Evolutionary conservation across 2,113 vertebrate genomes (phyloP), one percentile per base, ranked within the genome.

Genomic region (Aphyosemion australe): DNA sequence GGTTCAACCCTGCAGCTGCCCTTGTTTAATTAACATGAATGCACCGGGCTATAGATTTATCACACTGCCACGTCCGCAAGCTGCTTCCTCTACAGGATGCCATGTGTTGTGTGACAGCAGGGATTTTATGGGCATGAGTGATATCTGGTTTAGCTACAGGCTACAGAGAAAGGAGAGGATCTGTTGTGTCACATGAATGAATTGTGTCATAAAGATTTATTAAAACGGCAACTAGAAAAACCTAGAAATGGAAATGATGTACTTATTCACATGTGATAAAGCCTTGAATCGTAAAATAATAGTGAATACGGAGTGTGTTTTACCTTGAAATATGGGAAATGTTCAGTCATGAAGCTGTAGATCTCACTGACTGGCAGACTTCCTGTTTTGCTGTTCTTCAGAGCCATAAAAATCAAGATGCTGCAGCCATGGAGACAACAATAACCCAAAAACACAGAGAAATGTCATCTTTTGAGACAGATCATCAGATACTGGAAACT

Each of bases 261-360:
- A 4, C 26, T 26, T 26, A 26, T 26, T 26, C 26, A 26, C 26
- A 26, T 26, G 1, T 26, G 26, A 26, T 26, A 26, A 26, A 26
- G 26, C 3, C 26, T 26, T 26, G n/a, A n/a, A n/a, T n/a, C n/a
- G n/a, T n/a, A n/a, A 26, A 26, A 26, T 26, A 26, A 4, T 26
- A 5, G 26, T 26, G 26, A 26, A 26, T 2, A 26, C 3, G 5
- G 26, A 26, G 26, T 5, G 5, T 2, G 6, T 48, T 12, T 37
- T 93, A 99, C 97, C 96, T 98, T 99, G 74, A 99, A 99, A 78
- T 98, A 99, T 46, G 97, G 97, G 53, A 99, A 99, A 82, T 99
- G 94, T 79, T 99, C 96, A 0, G 95, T 98, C 96, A 99, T 99
- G 90, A 99, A 99, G 88, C 95, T 96, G 93, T 99, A 99, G 91